These are phyloP conservation scores for Stichopus horrens DNA, from an alignment of 53 echinoderm and acorn worm genomes.

Conservation along the genomic window DNA sequence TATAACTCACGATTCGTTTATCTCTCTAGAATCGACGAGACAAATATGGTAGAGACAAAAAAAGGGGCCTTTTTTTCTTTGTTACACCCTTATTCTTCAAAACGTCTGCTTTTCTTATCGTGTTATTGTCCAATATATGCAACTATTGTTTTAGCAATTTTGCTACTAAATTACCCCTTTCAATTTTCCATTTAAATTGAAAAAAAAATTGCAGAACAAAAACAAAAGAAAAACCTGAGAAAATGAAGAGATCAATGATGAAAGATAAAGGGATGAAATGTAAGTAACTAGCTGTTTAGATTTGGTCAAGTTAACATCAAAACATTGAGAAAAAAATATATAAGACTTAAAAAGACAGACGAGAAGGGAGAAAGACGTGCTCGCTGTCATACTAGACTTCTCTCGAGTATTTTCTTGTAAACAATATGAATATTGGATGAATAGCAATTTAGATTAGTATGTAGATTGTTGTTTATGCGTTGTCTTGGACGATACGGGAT, in stretches of 20 bases:
- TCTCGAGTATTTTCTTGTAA: background rate
- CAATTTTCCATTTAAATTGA: background rate
- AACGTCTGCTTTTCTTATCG: too few species aligned
- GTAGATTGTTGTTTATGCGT: constrained; percentile 26
- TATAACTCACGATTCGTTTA: background rate
- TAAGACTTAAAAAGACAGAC: too few species aligned
- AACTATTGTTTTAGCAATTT: background rate
- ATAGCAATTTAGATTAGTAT: background rate
- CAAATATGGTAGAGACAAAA: background rate
- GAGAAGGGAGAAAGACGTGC: background rate
- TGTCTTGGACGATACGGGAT: background rate
- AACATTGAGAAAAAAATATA: background rate
- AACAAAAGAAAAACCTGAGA: too few species aligned
- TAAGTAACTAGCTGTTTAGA: background rate
- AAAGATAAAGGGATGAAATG: background rate
- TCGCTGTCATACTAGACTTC: background rate
- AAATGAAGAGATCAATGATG: too few species aligned
- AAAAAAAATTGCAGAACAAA: too few species aligned
- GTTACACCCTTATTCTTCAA: background rate
- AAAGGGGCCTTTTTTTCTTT: background rate
- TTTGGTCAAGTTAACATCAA: background rate
- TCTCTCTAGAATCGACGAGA: background rate
- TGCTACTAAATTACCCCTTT: background rate
- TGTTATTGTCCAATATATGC: too few species aligned
- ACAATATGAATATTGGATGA: constrained; percentile 31